Conservation (phyloP, 2,888 invertebrate genomes). For the Latrodectus hesperus region DNA sequence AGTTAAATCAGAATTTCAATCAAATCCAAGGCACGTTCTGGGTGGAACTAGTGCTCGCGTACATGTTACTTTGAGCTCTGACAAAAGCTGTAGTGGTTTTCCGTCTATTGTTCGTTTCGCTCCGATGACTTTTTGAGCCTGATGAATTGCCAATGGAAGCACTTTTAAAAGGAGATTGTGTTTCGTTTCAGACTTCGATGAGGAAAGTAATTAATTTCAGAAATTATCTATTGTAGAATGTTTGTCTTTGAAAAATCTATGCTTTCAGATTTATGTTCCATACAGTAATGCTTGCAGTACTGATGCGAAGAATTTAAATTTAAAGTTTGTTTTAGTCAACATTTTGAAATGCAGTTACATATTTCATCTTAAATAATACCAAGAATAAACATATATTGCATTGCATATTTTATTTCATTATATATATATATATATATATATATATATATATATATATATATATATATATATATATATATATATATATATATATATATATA, state of each 20-base stretch:
- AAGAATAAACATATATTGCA: too few relatives aligned
- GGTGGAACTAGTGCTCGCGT: conserved; percentile 8
- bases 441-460: too few relatives aligned
- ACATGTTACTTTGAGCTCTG: not conserved
- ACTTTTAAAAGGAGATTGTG: not conserved
- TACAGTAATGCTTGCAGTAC: too few relatives aligned
- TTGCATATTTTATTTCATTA: too few relatives aligned
- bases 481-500: too few relatives aligned
- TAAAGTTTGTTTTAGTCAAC: not conserved
- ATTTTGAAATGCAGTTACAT: not conserved
- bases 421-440: too few relatives aligned
- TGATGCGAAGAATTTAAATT: too few relatives aligned
- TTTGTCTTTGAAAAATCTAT: too few relatives aligned
- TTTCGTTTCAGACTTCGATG: not conserved
- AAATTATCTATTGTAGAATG: not conserved
- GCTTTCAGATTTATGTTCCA: too few relatives aligned
- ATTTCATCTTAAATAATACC: not conserved
- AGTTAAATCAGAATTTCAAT: conserved; percentile 8
- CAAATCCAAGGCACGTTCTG: conserved; percentile 26
- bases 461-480: too few relatives aligned
- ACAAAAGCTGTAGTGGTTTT: not conserved
- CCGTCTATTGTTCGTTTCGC: not conserved
- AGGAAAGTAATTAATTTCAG: not conserved
- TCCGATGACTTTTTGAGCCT: conserved; percentile 4
- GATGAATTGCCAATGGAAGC: conserved; percentile 22